These are phyloP conservation scores for Diachasmimorpha longicaudata DNA, from an alignment of 1,140 invertebrate species.

Conservation along the genomic window DNA sequence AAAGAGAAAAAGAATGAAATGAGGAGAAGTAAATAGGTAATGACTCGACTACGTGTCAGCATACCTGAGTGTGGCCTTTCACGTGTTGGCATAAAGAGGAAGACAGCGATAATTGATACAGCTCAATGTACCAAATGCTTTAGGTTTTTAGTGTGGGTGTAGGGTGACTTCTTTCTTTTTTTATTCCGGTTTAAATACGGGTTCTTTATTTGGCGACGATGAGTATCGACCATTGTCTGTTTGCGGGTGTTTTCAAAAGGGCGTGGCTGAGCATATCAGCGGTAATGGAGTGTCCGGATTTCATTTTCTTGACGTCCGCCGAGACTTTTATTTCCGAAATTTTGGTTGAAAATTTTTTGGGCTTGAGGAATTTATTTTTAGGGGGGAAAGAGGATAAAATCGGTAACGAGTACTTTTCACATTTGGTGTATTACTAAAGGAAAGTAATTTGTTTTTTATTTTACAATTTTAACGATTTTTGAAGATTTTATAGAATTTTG, in stretches of 20 bases:
- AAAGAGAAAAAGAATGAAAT: not conserved
- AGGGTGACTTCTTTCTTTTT: not conserved
- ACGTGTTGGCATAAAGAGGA: not conserved
- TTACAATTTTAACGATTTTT: too few relatives aligned
- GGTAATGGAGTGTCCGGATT: too few relatives aligned
- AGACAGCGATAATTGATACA: slow-evolving; percentile 9
- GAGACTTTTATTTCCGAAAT: too few relatives aligned
- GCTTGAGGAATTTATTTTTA: too few relatives aligned
- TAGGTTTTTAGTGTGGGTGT: not conserved
- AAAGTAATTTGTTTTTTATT: too few relatives aligned
- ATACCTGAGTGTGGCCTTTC: not conserved
- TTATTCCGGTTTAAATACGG: not conserved
- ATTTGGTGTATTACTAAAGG: too few relatives aligned
- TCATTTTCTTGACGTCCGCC: too few relatives aligned
- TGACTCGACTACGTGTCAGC: not conserved
- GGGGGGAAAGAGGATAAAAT: too few relatives aligned
- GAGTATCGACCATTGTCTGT: not conserved
- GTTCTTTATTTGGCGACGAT: not conserved
- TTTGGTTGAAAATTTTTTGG: too few relatives aligned
- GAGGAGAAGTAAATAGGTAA: not conserved
- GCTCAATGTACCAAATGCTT: slow-evolving; percentile 2
- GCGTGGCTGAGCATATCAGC: not conserved
- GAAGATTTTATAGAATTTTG: too few relatives aligned
- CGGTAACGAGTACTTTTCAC: too few relatives aligned
- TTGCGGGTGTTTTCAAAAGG: not conserved